Base-by-base conservation (phyloP, 2,888 invertebrate species). In the Micoletzkya japonica region DNA sequence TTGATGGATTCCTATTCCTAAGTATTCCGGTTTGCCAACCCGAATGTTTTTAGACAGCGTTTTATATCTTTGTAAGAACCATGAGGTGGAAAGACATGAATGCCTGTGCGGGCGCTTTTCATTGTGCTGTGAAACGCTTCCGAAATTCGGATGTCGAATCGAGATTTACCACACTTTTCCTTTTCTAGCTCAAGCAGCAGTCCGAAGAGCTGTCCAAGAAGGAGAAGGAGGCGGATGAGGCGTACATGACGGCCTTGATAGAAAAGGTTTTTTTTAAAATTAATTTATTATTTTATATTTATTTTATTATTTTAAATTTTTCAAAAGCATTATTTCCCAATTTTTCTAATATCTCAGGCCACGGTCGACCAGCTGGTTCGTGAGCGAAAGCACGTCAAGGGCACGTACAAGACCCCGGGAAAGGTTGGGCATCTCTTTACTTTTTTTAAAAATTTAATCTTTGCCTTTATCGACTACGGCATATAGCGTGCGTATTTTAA, bases 231-330 rank as follows among this genome's bases (percentile, higher is more conserved):
- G 32, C 26, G 4, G 50, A 63, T 39, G 63, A n/a, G n/a, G 49
- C 44, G 24, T n/a, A 32, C 49, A 50, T 34, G 17, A 32, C 49
- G 1, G 63, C 50, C 20, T 28, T 63, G 10, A 63, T 63, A 14
- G 63, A 63, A 34, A 63, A 63, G 49, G 61, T 24, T 44, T 44
- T 10, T 44, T 10, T 20, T 44, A 56, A 56, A 6, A 56, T 30
- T 26, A 26, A n/a, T 56, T 56, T 14, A 56, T 26, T 28, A 26
- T 56, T 17, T 58, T 58, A 20, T 24, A 14, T 34, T 58, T n/a
- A n/a, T n/a, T n/a, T n/a, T n/a, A n/a, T n/a, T n/a, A n/a, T n/a
- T n/a, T n/a, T n/a, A n/a, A n/a, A n/a, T n/a, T n/a, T n/a, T n/a
- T n/a, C n/a, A n/a, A n/a, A n/a, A n/a, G n/a, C n/a, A n/a, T n/a